phyloP scores from a whole-genome alignment of 2,797 vertebrate species.

The Botia almorhae region DNA sequence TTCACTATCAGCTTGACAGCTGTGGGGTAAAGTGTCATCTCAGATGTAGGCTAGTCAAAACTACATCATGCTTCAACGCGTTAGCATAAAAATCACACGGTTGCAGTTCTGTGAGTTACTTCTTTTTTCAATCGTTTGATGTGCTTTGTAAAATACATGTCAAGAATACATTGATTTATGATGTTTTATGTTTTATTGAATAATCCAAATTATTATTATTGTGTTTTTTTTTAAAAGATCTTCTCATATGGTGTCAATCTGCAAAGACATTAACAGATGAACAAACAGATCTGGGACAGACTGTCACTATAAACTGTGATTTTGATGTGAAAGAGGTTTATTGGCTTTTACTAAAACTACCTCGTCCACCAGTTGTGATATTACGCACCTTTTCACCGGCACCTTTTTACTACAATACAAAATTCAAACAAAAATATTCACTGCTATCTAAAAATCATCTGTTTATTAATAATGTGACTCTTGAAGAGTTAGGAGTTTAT shows the following conservation, averaged over 20 bases:
- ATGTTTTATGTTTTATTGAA: too few species aligned
- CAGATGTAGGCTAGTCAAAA: not conserved
- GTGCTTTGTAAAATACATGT: not conserved
- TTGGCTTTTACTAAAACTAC: not conserved
- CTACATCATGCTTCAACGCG: too few species aligned
- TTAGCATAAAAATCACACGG: not conserved
- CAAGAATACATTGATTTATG: not conserved
- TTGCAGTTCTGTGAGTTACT: not conserved
- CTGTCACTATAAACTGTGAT: constrained; percentile 5
- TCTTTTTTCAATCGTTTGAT: not conserved
- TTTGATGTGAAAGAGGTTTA: not conserved
- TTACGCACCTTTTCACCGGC: not conserved
- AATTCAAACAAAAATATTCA: not conserved
- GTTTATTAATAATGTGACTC: constrained; percentile 15
- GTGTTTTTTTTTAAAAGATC: not conserved
- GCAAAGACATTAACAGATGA: not conserved
- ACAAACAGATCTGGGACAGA: not conserved
- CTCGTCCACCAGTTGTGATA: not conserved
- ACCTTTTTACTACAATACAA: not conserved
- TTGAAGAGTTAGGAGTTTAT: constrained; percentile 25
- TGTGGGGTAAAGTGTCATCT: not conserved
- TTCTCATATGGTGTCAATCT: not conserved
- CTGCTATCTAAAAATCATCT: not conserved
- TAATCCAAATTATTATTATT: not conserved
- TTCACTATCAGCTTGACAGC: not conserved